Conservation (phyloP, 1,140 invertebrate species). For the Hypothenemus hampei region DNA sequence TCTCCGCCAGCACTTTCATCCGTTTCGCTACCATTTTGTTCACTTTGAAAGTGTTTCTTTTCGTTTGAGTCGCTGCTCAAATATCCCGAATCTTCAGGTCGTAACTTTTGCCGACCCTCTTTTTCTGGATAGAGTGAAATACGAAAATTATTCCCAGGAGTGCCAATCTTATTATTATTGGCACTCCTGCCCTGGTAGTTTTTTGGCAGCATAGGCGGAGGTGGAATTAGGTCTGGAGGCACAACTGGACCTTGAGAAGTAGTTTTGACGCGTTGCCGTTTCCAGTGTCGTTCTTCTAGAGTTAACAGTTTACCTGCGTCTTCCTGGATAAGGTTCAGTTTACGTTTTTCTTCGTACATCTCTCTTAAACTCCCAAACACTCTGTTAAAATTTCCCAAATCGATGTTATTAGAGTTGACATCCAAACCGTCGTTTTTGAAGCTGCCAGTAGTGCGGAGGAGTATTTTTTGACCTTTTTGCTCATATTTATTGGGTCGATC, state of each 20-base stretch:
- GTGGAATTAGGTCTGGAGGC: conserved; percentile 61
- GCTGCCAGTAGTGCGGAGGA: conserved; percentile 55
- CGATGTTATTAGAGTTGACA: conserved; percentile 7
- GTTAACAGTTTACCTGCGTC: conserved; percentile 53
- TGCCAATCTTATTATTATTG: conserved; percentile 32
- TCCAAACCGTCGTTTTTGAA: conserved; percentile 50
- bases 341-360: conserved; percentile 61
- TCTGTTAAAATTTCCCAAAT: conserved; percentile 40
- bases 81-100: conserved; percentile 65
- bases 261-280: conserved; percentile 56
- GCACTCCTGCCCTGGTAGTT: conserved; percentile 58
- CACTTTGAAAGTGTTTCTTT: conserved; percentile 32
- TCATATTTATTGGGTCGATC: conserved; percentile 62
- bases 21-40: conserved; percentile 54
- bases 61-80: conserved; percentile 70
- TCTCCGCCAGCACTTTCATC: conserved; percentile 68
- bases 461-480: conserved; percentile 49
- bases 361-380: conserved; percentile 64
- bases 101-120: conserved; percentile 19
- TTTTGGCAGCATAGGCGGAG: conserved; percentile 57
- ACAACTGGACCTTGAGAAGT: conserved; percentile 47
- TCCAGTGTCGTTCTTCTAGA: conserved; percentile 61
- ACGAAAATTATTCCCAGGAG: conserved; percentile 32
- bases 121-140: conserved; percentile 19
- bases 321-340: conserved; percentile 35